Conservation (phyloP, 2,888 invertebrate genomes). For the Pachycephus smyrnensis region DNA sequence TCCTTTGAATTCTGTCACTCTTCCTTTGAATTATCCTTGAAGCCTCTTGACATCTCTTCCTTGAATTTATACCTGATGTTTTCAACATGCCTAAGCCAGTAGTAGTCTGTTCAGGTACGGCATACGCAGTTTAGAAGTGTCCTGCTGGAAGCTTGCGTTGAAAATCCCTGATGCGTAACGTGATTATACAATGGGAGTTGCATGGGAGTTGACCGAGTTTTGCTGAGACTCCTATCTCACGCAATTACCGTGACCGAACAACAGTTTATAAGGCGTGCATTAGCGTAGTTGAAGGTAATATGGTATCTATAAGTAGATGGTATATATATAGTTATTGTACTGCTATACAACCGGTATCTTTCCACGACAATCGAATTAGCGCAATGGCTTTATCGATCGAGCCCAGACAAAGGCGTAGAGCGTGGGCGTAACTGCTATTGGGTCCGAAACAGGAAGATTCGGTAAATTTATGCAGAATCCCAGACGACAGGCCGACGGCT, state of each 20-base stretch:
- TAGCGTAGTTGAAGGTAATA: not conserved
- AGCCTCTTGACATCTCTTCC: not conserved
- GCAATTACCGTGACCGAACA: constrained; percentile 34
- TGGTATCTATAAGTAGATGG: not conserved
- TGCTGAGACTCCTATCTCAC: constrained; percentile 29
- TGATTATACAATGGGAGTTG: constrained; percentile 16
- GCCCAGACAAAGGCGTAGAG: not conserved
- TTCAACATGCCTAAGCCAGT: not conserved
- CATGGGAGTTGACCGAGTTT: constrained; percentile 42
- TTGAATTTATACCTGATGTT: not conserved
- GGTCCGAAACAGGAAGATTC: not conserved
- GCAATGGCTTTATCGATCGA: not conserved
- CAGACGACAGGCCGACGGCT: not conserved
- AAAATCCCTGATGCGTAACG: constrained; percentile 32
- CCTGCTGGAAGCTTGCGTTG: constrained; percentile 12
- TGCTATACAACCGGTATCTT: not conserved
- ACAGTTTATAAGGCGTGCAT: constrained; percentile 18
- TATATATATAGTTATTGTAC: not conserved
- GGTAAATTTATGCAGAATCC: not conserved
- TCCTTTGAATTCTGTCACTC: not conserved
- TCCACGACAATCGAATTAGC: not conserved
- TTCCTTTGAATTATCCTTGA: not conserved
- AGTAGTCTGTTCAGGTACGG: not conserved
- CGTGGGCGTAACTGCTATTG: not conserved
- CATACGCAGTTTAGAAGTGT: not conserved